Evolutionary conservation across 2,888 invertebrate genomes (phyloP), one percentile per base, ranked within the genome.

Genomic region (Ochropacha duplaris): DNA sequence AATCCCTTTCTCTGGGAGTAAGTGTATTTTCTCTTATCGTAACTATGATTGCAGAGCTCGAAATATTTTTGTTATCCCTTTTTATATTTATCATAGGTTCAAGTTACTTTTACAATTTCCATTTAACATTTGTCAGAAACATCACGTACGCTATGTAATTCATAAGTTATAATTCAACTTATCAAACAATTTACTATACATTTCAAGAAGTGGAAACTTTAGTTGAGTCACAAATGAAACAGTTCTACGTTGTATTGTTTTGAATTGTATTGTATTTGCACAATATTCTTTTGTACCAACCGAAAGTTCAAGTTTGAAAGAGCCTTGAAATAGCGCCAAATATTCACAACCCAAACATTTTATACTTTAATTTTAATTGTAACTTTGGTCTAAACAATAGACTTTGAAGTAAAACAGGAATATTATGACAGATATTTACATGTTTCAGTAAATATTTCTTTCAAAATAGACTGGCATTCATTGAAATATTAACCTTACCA

Each of bases 1-100:
- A 31, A 52, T 34, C 31, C 52, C 16, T 52, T 51, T 51, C 19
- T 31, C 31, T 52, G 52, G 4, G 31, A 52, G 52, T 19, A n/a
- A 51, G n/a, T n/a, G 26, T 51, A 22, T 34, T 52, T n/a, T 52
- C 12, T 31, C 2, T 31, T 19, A 44, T 2, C 19, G 19, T 19
- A 14, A 39, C 16, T 39, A n/a, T 8, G 3, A 16, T 39, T 44
- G 36, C 36, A n/a, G 5, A 36, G n/a, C n/a, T 36, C 36, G 1
- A 14, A 34, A 14, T 4, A 1, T 44, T 44, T 19, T 16, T n/a
- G 0, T 44, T 44, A 9, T 19, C 8, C n/a, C 2, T 19, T 44
- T 44, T 44, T 9, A 44, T 19, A 14, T 9, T 16, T 0, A 44
- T 16, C 9, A 2, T 36, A n/a, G n/a, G 31, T 12, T 12, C 16